These are phyloP conservation scores for Antheraea assamensis DNA, from an alignment of 2,888 invertebrate species.

Conservation along the genomic window DNA sequence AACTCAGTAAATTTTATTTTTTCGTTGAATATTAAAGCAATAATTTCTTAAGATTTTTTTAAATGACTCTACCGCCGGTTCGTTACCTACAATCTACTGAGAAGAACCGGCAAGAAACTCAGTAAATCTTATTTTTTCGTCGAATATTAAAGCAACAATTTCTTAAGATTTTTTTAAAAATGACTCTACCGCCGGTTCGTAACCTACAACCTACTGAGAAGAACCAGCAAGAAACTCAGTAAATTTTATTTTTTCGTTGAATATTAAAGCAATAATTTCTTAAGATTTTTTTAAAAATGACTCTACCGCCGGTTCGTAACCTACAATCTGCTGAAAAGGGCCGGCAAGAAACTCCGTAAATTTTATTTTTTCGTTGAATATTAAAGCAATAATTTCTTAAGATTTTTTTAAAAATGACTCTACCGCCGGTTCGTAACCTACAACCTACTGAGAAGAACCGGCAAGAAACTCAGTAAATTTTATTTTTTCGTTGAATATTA, in stretches of 20 bases:
- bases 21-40: slow-evolving; percentile 14
- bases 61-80: slow-evolving; percentile 58
- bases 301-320: slow-evolving; percentile 66
- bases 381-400: neutral
- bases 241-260: too few relatives aligned
- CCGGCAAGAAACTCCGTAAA: slow-evolving; percentile 75
- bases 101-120: slow-evolving; percentile 80
- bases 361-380: slow-evolving; percentile 15
- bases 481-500: too few relatives aligned
- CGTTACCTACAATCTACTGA: slow-evolving; percentile 67
- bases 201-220: slow-evolving; percentile 71
- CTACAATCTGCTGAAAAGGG: slow-evolving; percentile 73
- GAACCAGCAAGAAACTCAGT: slow-evolving; percentile 79
- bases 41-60: slow-evolving; percentile 26
- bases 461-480: slow-evolving; percentile 79
- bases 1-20: slow-evolving; percentile 58
- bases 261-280: neutral
- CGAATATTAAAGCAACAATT: neutral
- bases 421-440: slow-evolving; percentile 56
- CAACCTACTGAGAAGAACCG: slow-evolving; percentile 56
- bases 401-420: neutral
- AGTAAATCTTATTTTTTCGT: slow-evolving; percentile 38
- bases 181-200: slow-evolving; percentile 61
- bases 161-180: slow-evolving; percentile 19
- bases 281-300: slow-evolving; percentile 25